phyloP scores from a whole-genome alignment of 2,888 invertebrate species.

The Pachliopta kotzebuea region DNA sequence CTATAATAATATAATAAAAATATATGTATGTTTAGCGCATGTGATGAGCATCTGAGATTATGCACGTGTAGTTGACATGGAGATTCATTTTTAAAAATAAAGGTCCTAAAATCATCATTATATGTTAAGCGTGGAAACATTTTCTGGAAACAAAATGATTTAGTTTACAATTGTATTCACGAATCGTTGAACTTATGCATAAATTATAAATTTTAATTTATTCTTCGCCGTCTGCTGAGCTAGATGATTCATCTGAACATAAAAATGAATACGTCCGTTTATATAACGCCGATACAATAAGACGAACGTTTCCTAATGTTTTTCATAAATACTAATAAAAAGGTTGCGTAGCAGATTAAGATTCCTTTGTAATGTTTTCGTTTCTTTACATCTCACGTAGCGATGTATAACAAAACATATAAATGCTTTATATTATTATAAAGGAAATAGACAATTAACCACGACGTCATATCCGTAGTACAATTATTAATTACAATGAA shows the following conservation, averaged over 20 bases:
- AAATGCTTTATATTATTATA: neutral
- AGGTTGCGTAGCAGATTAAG: neutral
- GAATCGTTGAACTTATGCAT: neutral
- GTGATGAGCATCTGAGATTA: too few relatives aligned
- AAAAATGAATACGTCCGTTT: slow-evolving; percentile 21
- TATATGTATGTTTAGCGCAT: too few relatives aligned
- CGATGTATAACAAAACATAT: neutral
- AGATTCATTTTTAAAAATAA: too few relatives aligned
- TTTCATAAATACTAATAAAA: neutral
- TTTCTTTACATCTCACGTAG: neutral
- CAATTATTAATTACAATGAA: too few relatives aligned
- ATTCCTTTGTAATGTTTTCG: slow-evolving; percentile 8
- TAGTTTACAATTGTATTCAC: slow-evolving; percentile 1
- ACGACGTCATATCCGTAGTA: too few relatives aligned
- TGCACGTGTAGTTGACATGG: too few relatives aligned
- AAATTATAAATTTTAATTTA: slow-evolving; percentile 13
- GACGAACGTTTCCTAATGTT: slow-evolving; percentile 11
- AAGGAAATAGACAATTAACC: too few relatives aligned
- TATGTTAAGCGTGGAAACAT: too few relatives aligned
- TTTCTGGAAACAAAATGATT: neutral
- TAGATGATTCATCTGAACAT: slow-evolving; percentile 23
- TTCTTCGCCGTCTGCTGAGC: slow-evolving; percentile 6
- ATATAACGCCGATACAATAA: slow-evolving; percentile 19
- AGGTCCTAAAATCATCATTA: too few relatives aligned
- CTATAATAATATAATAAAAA: too few relatives aligned